A percentile compares a stretch with the other conserved stretches of the same genome.
phyloP scores from a whole-genome alignment of 2,113 vertebrate genomes.

The Rhinolophus sinicus region DNA sequence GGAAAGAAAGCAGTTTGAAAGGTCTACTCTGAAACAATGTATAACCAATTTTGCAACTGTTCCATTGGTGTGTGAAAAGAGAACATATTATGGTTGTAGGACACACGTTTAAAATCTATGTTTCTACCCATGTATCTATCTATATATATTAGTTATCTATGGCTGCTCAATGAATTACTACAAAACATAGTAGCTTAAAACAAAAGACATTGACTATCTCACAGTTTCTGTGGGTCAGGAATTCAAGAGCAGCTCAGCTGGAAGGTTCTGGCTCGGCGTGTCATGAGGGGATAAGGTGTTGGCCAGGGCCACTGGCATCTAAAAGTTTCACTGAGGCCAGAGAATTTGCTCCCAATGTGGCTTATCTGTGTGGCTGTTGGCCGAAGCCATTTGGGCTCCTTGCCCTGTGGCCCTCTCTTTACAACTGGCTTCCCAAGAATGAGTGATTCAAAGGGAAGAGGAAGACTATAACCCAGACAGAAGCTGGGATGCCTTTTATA shows the following conservation, averaged over 20 bases:
- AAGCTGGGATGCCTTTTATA: background rate
- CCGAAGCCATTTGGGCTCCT: background rate
- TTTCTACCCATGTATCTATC: background rate
- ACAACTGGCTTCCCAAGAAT: background rate
- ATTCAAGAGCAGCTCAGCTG: background rate
- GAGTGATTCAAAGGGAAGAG: background rate
- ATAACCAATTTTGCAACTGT: background rate
- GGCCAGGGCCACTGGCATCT: background rate
- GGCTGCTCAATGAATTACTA: background rate
- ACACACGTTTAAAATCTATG: background rate
- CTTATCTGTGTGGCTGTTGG: background rate
- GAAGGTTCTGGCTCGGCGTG: background rate
- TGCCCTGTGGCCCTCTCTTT: background rate
- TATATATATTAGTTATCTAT: background rate
- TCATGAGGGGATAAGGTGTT: fast-evolving
- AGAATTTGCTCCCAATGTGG: too few relatives aligned
- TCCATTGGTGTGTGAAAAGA: background rate
- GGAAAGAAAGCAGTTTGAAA: background rate
- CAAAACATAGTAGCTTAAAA: background rate
- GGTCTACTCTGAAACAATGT: background rate
- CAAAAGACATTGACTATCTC: background rate
- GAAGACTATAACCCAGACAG: background rate
- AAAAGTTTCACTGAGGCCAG: too few relatives aligned
- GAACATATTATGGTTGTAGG: background rate
- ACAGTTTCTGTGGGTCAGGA: background rate